Evolutionary conservation across 2,113 vertebrate genomes (phyloP), one percentile per base, ranked within the genome.

Genomic region (Ahaetulla prasina): DNA sequence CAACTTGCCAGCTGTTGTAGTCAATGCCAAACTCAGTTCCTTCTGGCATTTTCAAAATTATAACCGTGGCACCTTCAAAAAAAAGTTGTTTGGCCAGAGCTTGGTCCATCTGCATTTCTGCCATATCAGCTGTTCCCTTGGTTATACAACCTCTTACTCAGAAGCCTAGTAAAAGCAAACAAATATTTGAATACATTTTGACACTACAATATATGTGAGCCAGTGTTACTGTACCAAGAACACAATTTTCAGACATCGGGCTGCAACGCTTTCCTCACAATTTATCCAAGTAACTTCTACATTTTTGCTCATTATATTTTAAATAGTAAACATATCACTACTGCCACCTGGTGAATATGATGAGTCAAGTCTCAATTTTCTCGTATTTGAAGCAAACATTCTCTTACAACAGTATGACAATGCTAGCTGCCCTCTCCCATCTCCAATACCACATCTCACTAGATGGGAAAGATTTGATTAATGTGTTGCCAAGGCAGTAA

Each of bases 1-100:
- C 99, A 90, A 99, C 98, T 74, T 98, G 96, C 99, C 99, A 99
- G 30, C 96, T 98, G 96, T 98, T 99, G 94, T 98, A 99, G 94
- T 99, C 99, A 50, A 99, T 98, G 52, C 99, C 99, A 93, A 99
- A 98, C 96, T 99, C 98, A 20, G 98, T 98, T 39, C 99, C 99
- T 93, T 97, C 97, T 39, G 99, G 99, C 49, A 99, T 97, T 1
- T 98, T 98, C 57, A 99, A 95, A 92, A 99, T 96, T 39, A 99
- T 96, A 84, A 99, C 97, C 0, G 98, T 98, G 23, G 98, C 99
- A 39, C 99, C 99, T 95, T 99, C 99, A 93, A 98, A 98, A 96
- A 99, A 99, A 68, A 99, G 97, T 86, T 97, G 96, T 86, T 96
- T 96, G 30, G 99, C 99, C 89, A 99, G 95, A 80, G 98, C 98